Evolutionary conservation across 2,797 vertebrate species (phyloP).

Genomic region (Peromyscus attwateri): DNA sequence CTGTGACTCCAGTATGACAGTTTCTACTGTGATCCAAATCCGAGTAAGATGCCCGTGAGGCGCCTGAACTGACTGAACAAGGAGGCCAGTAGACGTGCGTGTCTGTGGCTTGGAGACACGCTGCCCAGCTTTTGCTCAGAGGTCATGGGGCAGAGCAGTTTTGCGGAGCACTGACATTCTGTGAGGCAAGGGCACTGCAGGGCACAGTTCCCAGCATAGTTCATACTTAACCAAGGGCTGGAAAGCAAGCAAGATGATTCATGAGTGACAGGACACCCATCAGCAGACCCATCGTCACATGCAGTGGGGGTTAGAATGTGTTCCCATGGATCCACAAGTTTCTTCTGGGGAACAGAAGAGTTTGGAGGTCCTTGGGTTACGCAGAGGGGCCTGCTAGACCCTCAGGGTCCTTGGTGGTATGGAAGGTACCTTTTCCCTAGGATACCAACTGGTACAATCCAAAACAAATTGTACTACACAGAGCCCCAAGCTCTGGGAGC

Average conservation of each 20-base stretch:
- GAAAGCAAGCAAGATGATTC: neutral
- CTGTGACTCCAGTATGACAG: neutral
- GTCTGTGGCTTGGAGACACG: neutral
- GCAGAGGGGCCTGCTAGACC: neutral
- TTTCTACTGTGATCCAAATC: neutral
- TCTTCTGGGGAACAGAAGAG: neutral
- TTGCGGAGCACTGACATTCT: neutral
- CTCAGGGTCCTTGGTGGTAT: neutral
- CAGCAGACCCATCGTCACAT: neutral
- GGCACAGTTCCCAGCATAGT: neutral
- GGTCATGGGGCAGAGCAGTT: neutral
- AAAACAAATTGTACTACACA: neutral
- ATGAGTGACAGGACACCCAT: neutral
- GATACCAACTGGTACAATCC: neutral
- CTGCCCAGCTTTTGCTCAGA: fast-evolving
- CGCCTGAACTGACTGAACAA: neutral
- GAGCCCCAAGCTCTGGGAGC: neutral
- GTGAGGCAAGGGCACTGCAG: neutral
- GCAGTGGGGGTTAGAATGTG: neutral
- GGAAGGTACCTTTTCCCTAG: neutral
- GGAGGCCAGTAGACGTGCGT: neutral
- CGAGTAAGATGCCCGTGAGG: neutral
- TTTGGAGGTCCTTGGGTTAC: neutral
- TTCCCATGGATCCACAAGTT: neutral
- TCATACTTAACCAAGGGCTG: neutral